Evolutionary conservation across 2,888 invertebrate species (phyloP), one percentile per base, ranked within the genome.

Genomic region (Mayetiola destructor): DNA sequence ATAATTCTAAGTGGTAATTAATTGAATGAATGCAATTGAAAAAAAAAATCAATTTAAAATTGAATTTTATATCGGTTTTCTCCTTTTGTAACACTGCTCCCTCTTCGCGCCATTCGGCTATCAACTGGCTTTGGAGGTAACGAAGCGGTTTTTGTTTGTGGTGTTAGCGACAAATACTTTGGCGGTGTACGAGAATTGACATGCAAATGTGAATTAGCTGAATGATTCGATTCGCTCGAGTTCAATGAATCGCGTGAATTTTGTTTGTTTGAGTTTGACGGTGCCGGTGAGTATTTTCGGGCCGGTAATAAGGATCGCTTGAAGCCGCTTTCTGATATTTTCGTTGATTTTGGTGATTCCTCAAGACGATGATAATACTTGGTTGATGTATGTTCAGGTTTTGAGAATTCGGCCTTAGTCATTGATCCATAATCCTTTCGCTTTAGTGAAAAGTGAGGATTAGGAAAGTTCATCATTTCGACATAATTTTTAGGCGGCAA

Each of bases 11-110:
- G n/a, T n/a, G n/a, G n/a, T 32, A 9, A 9, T 32, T 6, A 9
- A 12, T 32, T 32, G 6, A 32, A 32, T 32, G 6, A 9, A 12
- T 32, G 6, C 12, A 9, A 32, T 9, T 32, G 6, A 32, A 6
- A 32, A 9, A 12, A 32, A 32, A 32, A 12, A 9, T 32, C 12
- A 40, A 20, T 40, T 53, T 58, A 63, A 59, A 63, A 63, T 59
- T 62, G 63, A 53, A 63, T 63, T 32, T 61, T 58, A 56, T 63
- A 63, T 32, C 62, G 62, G 59, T 62, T 63, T 56, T 62, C 63
- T 9, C 60, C 61, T 36, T 62, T 56, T 9, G 61, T 59, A 37
- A 62, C 48, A 56, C 62, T 63, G 30, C 56, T 59, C 4, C 61
- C 60, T 16, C 62, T 57, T 16, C 61, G 59, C 18, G 37, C 57